These are phyloP conservation scores for Dendronephthya gigantea DNA, from an alignment of 64 coral and sea anemone genomes.

Conservation along the genomic window DNA sequence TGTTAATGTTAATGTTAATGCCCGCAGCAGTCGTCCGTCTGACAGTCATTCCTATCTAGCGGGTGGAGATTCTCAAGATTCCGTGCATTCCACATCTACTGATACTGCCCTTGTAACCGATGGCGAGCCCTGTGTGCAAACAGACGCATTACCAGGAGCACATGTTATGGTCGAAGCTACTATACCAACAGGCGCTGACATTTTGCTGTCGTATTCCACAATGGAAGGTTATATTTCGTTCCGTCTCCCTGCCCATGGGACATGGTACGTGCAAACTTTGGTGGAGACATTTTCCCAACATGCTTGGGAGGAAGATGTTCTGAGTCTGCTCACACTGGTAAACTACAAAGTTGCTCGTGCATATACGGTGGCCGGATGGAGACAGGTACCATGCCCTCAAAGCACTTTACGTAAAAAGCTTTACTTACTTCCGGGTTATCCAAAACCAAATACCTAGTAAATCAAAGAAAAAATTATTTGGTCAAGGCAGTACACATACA, in stretches of 20 bases:
- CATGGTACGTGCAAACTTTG: not conserved
- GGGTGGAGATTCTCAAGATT: too few relatives aligned
- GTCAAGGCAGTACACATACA: too few relatives aligned
- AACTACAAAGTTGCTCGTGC: not conserved
- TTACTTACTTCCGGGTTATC: conserved; percentile 45
- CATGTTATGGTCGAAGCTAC: not conserved
- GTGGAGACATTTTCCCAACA: not conserved
- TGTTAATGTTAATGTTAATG: too few relatives aligned
- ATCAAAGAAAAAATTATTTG: too few relatives aligned
- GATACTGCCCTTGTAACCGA: too few relatives aligned
- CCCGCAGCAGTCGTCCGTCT: not conserved
- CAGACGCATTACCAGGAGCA: not conserved
- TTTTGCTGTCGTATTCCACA: not conserved
- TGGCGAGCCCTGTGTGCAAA: too few relatives aligned
- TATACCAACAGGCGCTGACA: not conserved
- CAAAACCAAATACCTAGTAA: too few relatives aligned
- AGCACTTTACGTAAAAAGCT: conserved; percentile 46
- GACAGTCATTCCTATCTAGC: too few relatives aligned
- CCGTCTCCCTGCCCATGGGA: not conserved
- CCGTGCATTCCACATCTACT: too few relatives aligned
- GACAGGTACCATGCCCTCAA: conserved; percentile 29
- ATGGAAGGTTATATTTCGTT: not conserved
- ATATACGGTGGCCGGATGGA: not conserved
- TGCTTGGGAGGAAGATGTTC: not conserved
- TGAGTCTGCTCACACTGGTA: not conserved